Evolutionary conservation across 2,113 vertebrate species (phyloP).

Genomic region (Delphinapterus leucas): DNA sequence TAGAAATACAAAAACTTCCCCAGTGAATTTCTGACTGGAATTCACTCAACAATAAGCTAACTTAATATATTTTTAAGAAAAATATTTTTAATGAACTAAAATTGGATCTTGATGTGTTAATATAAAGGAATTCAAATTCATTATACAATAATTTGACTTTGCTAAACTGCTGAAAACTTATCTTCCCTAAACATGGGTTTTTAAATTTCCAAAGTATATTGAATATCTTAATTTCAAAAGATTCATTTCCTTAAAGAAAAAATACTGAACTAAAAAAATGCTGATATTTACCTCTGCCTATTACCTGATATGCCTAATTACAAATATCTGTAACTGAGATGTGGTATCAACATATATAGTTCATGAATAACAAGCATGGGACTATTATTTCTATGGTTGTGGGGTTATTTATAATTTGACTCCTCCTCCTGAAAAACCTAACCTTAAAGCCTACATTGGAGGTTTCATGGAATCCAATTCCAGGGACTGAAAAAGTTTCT

Average conservation of each 20-base stretch:
- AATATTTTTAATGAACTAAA: constrained; percentile 1
- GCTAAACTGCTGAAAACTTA: not conserved
- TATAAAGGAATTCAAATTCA: not conserved
- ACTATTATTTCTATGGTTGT: not conserved
- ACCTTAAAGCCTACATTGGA: not conserved
- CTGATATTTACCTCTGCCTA: not conserved
- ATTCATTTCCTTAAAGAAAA: not conserved
- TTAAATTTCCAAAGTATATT: not conserved
- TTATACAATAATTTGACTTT: constrained; percentile 1
- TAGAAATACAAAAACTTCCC: not conserved
- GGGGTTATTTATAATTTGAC: not conserved
- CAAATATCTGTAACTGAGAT: not conserved
- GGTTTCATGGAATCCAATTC: not conserved
- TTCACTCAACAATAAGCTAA: not conserved
- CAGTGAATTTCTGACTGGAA: constrained; percentile 9
- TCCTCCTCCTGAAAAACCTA: not conserved
- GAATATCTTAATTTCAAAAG: constrained; percentile 23
- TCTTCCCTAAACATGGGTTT: constrained; percentile 5
- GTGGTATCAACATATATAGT: not conserved
- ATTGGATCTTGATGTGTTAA: not conserved
- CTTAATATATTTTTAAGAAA: not conserved
- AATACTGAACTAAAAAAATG: not conserved
- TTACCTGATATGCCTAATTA: not conserved
- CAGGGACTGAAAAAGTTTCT: not conserved
- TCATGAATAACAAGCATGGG: not conserved